Evolutionary conservation across 2,888 invertebrate species (phyloP), one percentile per base, ranked within the genome.

Genomic region (Tetrapedia diversipes): DNA sequence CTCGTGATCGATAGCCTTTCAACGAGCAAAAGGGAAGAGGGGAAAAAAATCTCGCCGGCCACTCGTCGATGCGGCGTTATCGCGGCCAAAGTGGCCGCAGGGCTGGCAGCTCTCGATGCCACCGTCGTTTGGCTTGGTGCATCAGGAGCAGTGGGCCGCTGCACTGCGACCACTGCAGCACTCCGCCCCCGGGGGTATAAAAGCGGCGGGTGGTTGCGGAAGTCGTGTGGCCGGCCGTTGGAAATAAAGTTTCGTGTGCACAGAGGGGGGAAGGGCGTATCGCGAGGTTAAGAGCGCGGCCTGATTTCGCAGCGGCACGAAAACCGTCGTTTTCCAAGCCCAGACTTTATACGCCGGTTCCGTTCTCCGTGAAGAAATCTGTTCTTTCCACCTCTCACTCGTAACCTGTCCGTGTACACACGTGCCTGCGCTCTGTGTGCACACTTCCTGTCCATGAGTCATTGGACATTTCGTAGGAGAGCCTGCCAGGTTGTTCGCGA

Each of bases 271-370:
- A 27, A 49, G 19, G 32, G 60, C 49, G 54, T 59, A 63, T 41
- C 43, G 67, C 39, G 63, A 66, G 71, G 56, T 76, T 63, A 61
- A 63, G 59, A 60, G 39, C 37, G 37, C 76, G 72, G 60, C 79
- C 79, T 79, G 79, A 76, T 80, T 80, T 79, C 79, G 37, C 0
- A 27, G 8, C 37, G 47, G 54, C 79, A 73, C 69, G 79, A 76
- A 72, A 75, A 75, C 59, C 63, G n/a, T 11, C 34, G 45, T 66
- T 79, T 64, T 29, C 56, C 60, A 39, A 56, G 27, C 49, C n/a
- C 45, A 24, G 22, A 22, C 32, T 22, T 37, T 24, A n/a, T 39
- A 61, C 24, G 8, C 24, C n/a, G 11, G 14, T 49, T 27, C 43
- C 10, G 3, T 19, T 57, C 57, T 49, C 39, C 49, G 14, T 69